Evolutionary conservation across 2,113 vertebrate species (phyloP), one percentile per base, ranked within the genome.

Genomic region (Carlito syrichta): DNA sequence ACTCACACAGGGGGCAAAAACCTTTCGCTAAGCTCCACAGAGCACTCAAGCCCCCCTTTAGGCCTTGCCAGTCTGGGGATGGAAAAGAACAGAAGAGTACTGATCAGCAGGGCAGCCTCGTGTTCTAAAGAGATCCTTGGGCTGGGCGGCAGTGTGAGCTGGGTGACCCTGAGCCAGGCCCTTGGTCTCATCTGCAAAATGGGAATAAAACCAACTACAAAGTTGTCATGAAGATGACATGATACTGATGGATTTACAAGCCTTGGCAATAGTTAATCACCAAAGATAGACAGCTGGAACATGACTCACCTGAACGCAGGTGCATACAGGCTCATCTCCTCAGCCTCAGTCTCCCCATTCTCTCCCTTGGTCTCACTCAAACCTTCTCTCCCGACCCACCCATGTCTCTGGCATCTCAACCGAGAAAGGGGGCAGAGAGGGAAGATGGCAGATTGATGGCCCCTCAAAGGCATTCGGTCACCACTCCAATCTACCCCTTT

Each of bases 111-210:
- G 43, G 50, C 3, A 17, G 85, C 69, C 48, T 45, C 76, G 40
- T 6, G 14, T 17, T 5, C 6, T 2, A 54, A 56, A 71, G 48
- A 87, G 71, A 66, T 12, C 58, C 45, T 52, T 48, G 66, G 40
- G n/a, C 12, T 50, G 68, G 54, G 85, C 6, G 63, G 68, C 48
- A 56, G 45, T 1, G 68, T 35, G 45, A 92, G 86, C 92, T 69
- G 30, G 0, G 2, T 6, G 71, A 52, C 2, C 13, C 71, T 12
- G 4, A 35, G 76, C 52, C 77, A 25, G 38, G 22, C 14, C 48
- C 35, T 48, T 73, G 25, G 30, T 54, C 58, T 86, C 43, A 16
- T 58, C 69, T 84, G 14, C 91, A 89, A 91, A 94, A 81, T 4
- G 45, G 68, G 68, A 68, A 45, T 60, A 68, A 71, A 81, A 71